phyloP scores from a whole-genome alignment of 2,888 invertebrate species.

The Drosophila kuntzei region DNA sequence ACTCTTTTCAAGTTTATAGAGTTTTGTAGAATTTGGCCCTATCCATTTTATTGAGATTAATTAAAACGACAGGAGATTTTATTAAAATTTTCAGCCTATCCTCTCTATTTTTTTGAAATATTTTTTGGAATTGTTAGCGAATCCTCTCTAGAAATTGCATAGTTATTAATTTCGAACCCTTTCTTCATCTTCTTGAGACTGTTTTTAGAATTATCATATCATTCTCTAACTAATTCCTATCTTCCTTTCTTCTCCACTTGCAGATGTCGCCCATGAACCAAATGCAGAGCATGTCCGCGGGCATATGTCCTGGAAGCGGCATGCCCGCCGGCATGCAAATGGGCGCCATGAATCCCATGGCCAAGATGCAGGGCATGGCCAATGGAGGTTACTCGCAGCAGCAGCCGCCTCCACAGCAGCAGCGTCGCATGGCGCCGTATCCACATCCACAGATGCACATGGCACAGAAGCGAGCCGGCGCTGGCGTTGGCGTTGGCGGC shows the following conservation, averaged over 20 bases:
- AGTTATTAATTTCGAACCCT: neutral
- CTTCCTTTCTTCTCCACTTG: constrained; percentile 37
- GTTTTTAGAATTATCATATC: neutral
- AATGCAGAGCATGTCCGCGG: constrained; percentile 91
- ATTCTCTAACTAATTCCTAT: neutral
- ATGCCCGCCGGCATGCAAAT: constrained; percentile 86
- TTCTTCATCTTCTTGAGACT: neutral
- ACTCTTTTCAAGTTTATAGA: too few species aligned
- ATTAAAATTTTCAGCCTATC: too few species aligned
- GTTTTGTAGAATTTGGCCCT: too few species aligned
- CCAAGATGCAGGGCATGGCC: constrained; percentile 87
- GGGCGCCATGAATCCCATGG: constrained; percentile 89
- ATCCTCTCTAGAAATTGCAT: neutral
- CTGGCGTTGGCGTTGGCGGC: constrained; percentile 61
- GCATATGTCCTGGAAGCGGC: constrained; percentile 79
- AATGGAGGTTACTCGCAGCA: constrained; percentile 88
- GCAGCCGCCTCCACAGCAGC: constrained; percentile 76
- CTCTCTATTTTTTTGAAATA: too few species aligned
- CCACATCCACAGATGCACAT: constrained; percentile 94
- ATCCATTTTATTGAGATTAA: too few species aligned
- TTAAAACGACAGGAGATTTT: too few species aligned
- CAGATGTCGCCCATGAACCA: constrained; percentile 91
- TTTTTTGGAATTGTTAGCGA: neutral
- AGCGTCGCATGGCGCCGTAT: constrained; percentile 93
- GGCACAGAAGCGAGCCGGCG: constrained; percentile 88